Evolutionary conservation across 1,140 invertebrate genomes (phyloP).

Genomic region (Eulimnadia texana): DNA sequence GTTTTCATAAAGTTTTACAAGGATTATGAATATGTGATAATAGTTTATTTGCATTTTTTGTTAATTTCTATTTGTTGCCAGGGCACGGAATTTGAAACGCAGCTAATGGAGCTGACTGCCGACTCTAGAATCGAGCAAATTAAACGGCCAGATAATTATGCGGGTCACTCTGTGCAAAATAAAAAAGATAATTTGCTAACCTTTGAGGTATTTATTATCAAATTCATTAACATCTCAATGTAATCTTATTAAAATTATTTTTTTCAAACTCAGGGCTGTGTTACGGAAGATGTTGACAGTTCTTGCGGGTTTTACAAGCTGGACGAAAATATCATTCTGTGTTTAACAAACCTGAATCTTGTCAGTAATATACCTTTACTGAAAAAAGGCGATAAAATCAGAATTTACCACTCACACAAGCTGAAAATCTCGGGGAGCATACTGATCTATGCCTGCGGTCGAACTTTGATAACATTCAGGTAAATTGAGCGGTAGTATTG

Average conservation of each 20-base stretch:
- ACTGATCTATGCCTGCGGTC: not conserved
- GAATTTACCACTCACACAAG: constrained; percentile 4
- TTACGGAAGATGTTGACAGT: constrained; percentile 1
- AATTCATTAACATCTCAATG: not conserved
- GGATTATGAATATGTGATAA: not conserved
- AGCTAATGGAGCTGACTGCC: not conserved
- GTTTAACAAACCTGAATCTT: constrained; percentile 3
- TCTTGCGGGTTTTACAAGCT: constrained; percentile 10
- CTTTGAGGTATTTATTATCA: constrained; percentile 1
- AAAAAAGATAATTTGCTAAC: not conserved
- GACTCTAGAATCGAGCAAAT: not conserved
- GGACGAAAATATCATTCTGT: constrained; percentile 7
- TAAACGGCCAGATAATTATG: not conserved
- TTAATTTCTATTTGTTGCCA: too few species aligned
- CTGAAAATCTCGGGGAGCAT: not conserved
- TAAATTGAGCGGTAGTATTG: not conserved
- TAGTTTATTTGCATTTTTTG: too few species aligned
- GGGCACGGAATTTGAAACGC: not conserved
- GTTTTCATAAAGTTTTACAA: not conserved
- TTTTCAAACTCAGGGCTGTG: not conserved
- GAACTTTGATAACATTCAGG: too few species aligned
- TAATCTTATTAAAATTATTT: not conserved
- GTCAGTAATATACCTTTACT: constrained; percentile 11
- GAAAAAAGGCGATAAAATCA: constrained; percentile 1
- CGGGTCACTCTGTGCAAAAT: not conserved